phyloP scores from a whole-genome alignment of 2,888 invertebrate species.

The Eupithecia tripunctaria region DNA sequence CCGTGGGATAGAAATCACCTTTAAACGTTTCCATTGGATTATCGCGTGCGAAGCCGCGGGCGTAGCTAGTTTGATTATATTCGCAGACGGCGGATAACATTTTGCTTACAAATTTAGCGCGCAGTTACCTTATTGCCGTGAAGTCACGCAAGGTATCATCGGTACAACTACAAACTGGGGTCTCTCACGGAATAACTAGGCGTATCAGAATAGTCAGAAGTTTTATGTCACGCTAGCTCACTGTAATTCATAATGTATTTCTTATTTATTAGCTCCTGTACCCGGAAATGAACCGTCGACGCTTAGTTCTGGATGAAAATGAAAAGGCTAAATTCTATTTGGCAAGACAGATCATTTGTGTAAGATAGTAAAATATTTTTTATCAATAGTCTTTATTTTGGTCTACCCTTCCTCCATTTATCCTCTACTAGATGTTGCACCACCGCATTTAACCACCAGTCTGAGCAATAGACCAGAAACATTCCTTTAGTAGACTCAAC shows the following conservation, averaged over 20 bases:
- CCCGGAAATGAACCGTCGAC: neutral
- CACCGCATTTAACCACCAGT: no score
- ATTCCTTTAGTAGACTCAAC: no score
- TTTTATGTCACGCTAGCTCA: conserved; percentile 30
- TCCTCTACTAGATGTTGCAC: no score
- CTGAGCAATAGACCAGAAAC: no score
- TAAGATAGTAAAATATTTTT: no score
- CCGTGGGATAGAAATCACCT: no score
- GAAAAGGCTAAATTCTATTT: no score
- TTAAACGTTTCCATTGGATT: no score
- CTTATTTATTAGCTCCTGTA: neutral
- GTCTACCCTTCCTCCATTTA: no score
- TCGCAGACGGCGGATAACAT: conserved; percentile 13
- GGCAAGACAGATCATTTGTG: no score
- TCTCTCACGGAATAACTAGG: conserved; percentile 38
- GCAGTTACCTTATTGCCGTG: conserved; percentile 8
- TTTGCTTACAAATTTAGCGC: conserved; percentile 29
- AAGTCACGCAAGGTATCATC: conserved; percentile 35
- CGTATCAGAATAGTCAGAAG: conserved; percentile 22
- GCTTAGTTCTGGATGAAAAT: neutral
- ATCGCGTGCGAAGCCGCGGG: no score
- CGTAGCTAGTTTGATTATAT: neutral
- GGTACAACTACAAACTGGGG: conserved; percentile 25
- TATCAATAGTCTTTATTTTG: no score
- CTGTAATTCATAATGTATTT: neutral